phyloP scores from a whole-genome alignment of 2,888 invertebrate genomes.

The Quadriops clusia region DNA sequence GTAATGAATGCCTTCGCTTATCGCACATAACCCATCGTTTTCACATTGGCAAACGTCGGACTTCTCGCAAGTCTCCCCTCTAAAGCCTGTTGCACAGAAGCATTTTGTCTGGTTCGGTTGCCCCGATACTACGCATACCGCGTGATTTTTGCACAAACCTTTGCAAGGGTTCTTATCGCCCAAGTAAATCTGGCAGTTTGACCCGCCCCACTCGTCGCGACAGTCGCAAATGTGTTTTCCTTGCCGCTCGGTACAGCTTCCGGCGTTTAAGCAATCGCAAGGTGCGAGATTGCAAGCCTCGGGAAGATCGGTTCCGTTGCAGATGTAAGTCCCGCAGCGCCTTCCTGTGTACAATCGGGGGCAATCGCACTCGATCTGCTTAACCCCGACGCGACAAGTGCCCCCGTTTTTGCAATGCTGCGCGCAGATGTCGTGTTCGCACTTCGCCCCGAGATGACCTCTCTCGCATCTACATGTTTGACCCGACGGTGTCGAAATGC shows the following conservation, averaged over 20 bases:
- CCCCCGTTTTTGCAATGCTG: conserved; percentile 50
- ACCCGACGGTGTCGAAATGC: conserved; percentile 20
- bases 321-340: conserved; percentile 43
- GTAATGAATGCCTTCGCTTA: conserved; percentile 28
- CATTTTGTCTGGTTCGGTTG: conserved; percentile 41
- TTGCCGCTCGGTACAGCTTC: conserved; percentile 40
- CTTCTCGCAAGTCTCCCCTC: conserved; percentile 43
- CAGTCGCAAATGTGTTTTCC: conserved; percentile 44
- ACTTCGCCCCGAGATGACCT: conserved; percentile 45
- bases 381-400: conserved; percentile 31
- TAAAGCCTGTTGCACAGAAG: conserved; percentile 45
- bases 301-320: conserved; percentile 32
- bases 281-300: conserved; percentile 19
- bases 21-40: conserved; percentile 42
- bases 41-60: conserved; percentile 40
- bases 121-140: conserved; percentile 45
- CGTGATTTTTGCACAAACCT: conserved; percentile 44
- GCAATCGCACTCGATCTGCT: conserved; percentile 38
- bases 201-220: conserved; percentile 42
- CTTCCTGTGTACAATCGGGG: conserved; percentile 36
- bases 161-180: conserved; percentile 52
- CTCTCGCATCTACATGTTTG: conserved; percentile 20
- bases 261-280: conserved; percentile 42
- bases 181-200: conserved; percentile 44
- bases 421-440: conserved; percentile 47